phyloP scores from a whole-genome alignment of 1,140 invertebrate species.

The Drosophila malerkotliana region DNA sequence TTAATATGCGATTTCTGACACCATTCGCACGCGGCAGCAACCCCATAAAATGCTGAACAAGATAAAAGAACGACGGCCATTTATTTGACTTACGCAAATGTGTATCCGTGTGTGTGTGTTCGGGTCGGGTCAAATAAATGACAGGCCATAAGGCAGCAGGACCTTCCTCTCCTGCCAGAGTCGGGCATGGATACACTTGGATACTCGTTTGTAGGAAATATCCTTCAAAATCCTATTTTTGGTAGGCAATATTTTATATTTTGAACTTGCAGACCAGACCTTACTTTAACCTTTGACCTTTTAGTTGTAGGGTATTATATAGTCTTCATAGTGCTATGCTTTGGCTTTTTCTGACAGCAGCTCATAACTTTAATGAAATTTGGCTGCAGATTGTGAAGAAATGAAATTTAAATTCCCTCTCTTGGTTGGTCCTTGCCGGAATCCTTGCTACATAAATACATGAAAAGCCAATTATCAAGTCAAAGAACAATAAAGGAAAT shows the following conservation, averaged over 20 bases:
- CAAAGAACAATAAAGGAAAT: background rate
- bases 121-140: conserved; percentile 68
- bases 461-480: background rate
- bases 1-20: conserved; percentile 79
- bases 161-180: conserved; percentile 13
- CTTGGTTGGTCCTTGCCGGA: background rate
- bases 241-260: background rate
- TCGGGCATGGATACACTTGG: conserved; percentile 15
- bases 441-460: no score
- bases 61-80: conserved; percentile 72
- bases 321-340: background rate
- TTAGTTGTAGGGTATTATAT: background rate
- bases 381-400: conserved; percentile 2
- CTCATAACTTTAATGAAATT: conserved; percentile 33
- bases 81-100: conserved; percentile 79
- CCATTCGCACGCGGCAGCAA: conserved; percentile 57
- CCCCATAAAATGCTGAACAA: conserved; percentile 60
- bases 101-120: conserved; percentile 4
- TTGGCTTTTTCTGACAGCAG: conserved; percentile 11
- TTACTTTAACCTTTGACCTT: no score
- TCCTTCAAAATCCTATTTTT: background rate
- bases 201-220: background rate
- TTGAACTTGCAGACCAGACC: no score
- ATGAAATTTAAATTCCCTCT: conserved; percentile 14
- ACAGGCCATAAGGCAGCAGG: conserved; percentile 59